Conservation (phyloP, 2,888 invertebrate genomes). For the Heliconius sara region DNA sequence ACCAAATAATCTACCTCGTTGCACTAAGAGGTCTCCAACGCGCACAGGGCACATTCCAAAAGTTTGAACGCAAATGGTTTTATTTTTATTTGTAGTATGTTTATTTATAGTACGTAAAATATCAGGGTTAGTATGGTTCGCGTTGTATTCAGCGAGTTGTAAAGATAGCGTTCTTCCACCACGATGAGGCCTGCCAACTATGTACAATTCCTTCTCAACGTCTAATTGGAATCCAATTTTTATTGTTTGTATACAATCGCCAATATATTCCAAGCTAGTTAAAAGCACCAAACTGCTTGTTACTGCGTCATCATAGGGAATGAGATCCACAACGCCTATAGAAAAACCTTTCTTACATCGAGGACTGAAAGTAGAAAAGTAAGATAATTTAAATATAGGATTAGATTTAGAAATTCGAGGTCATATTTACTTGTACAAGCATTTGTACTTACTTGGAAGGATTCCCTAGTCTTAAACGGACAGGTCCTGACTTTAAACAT, state of each 20-base stretch:
- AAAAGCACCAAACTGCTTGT: conserved; percentile 66
- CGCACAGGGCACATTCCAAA: conserved; percentile 65
- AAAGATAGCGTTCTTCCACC: conserved; percentile 61
- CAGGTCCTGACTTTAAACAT: conserved; percentile 67
- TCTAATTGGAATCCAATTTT: conserved; percentile 53
- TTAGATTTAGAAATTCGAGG: no score
- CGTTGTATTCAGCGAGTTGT: conserved; percentile 60
- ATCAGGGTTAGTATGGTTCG: conserved; percentile 39
- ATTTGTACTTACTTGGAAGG: conserved; percentile 58
- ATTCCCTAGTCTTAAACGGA: conserved; percentile 65
- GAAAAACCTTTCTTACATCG: conserved; percentile 72
- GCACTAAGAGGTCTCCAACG: conserved; percentile 70
- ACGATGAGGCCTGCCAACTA: conserved; percentile 64
- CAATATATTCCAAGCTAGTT: conserved; percentile 62
- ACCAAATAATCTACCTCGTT: conserved; percentile 62
- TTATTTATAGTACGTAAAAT: conserved; percentile 50
- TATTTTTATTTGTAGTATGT: conserved; percentile 55
- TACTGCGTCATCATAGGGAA: conserved; percentile 61
- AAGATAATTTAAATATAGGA: not conserved
- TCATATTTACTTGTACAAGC: no score
- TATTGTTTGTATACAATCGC: conserved; percentile 60
- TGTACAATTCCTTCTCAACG: conserved; percentile 33
- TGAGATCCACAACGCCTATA: conserved; percentile 59
- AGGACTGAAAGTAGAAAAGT: conserved; percentile 60
- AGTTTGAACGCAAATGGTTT: conserved; percentile 65